These are phyloP conservation scores for Pandemis corylana DNA, from an alignment of 2,888 invertebrate genomes.

Conservation along the genomic window DNA sequence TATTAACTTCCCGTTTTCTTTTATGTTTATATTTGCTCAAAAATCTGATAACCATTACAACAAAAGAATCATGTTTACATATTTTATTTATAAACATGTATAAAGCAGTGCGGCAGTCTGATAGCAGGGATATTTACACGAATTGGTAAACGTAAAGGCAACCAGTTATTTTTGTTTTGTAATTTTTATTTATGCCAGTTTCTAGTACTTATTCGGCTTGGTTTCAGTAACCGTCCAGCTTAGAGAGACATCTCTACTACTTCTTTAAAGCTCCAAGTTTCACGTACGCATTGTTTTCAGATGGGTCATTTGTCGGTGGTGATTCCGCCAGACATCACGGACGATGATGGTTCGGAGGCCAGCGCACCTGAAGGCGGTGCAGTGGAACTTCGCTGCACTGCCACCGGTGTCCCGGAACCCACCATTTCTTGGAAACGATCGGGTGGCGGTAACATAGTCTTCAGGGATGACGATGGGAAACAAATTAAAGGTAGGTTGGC, in stretches of 20 bases:
- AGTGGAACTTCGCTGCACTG: constrained; percentile 90
- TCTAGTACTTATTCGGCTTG: too few species aligned
- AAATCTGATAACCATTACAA: too few species aligned
- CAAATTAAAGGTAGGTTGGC: constrained; percentile 87
- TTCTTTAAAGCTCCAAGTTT: not conserved
- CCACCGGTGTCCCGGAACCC: constrained; percentile 92
- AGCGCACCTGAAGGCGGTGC: constrained; percentile 92
- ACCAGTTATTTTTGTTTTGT: too few species aligned
- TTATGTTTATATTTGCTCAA: too few species aligned
- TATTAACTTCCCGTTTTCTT: not conserved
- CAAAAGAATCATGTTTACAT: too few species aligned
- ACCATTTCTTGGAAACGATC: constrained; percentile 92
- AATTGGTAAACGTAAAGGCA: too few species aligned
- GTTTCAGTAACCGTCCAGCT: too few species aligned
- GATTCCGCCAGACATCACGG: constrained; percentile 93
- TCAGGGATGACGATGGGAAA: constrained; percentile 87
- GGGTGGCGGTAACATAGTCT: constrained; percentile 89
- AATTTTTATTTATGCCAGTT: too few species aligned
- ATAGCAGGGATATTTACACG: too few species aligned
- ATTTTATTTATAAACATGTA: too few species aligned
- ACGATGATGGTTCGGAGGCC: constrained; percentile 85
- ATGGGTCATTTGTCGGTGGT: constrained; percentile 94
- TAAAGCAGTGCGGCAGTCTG: too few species aligned
- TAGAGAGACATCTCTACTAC: not conserved
- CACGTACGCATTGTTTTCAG: constrained; percentile 68